Base-by-base conservation (phyloP, 2,113 vertebrate species). In the Phycodurus eques region DNA sequence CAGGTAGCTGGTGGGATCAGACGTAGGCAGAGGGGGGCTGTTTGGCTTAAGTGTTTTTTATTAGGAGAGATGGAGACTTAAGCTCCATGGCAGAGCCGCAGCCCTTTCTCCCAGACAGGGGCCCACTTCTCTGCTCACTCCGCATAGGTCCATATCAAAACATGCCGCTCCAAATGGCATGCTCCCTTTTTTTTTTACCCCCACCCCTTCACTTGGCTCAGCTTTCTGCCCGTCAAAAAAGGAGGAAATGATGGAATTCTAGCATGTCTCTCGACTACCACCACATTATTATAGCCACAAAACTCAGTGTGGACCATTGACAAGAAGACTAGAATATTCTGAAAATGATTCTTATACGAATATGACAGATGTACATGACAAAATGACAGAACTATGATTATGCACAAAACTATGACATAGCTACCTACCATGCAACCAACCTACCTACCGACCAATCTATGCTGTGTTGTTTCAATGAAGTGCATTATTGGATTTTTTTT, bases 21-120 rank as follows among this genome's bases (percentile, higher is more conserved):
- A 86, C 87, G 76, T 77, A 81, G 74, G 85, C 75, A 80, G 80
- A 82, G 72, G 84, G 80, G 81, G 87, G 72, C 87, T 92, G 91
- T 91, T 92, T 92, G 89, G 80, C 81, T 90, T 91, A 88, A 90
- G 87, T 90, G 88, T 88, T 92, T 93, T 90, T 90, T 92, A 92
- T 92, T 93, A 93, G 89, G 87, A 82, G 85, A 86, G 90, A 92
- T 91, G 81, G 83, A 91, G 87, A 79, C 82, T 82, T 93, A 93
- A 93, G 92, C 91, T 87, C 91, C 90, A 89, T 90, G 91, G 90
- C 91, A 80, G 84, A 86, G 87, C 85, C 86, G 77, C 77, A 80
- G 80, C 75, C 82, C 75, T 83, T 79, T 88, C 88, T 88, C 85
- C 90, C 88, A 92, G 91, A 92, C 90, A 79, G 83, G 80, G 89